Percentiles rank a stretch among this genome's conserved stretches.
Conservation (phyloP, 2,797 vertebrate species). For the Malacoctenus gilli region DNA sequence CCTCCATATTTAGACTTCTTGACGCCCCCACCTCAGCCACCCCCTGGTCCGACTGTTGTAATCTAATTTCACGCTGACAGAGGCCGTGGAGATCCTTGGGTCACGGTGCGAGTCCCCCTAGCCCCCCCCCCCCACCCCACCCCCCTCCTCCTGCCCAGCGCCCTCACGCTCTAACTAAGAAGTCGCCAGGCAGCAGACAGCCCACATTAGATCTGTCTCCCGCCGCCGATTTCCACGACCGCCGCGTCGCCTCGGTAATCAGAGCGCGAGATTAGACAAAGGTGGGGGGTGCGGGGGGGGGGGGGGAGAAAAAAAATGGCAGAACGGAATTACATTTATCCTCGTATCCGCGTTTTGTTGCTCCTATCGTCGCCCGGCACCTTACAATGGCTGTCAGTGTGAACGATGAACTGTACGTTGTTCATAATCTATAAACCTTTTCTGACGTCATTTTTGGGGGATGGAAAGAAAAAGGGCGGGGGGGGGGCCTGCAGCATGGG, state of each 20-base stretch:
- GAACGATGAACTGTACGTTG: conserved; percentile 48
- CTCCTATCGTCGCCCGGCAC: conserved; percentile 61
- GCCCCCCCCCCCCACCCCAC: too few relatives aligned
- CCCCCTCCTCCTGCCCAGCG: conserved; percentile 37
- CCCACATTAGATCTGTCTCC: conserved; percentile 82
- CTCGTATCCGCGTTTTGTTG: conserved; percentile 52
- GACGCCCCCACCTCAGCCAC: conserved; percentile 79
- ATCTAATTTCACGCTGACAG: conserved; percentile 86
- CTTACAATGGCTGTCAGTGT: conserved; percentile 58
- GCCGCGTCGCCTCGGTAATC: conserved; percentile 65
- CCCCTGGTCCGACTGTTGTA: conserved; percentile 79
- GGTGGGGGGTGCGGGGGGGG: too few relatives aligned
- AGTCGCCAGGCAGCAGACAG: conserved; percentile 82
- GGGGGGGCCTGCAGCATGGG: conserved; percentile 11
- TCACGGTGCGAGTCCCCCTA: conserved; percentile 72
- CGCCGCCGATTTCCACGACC: conserved; percentile 37
- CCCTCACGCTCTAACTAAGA: conserved; percentile 77
- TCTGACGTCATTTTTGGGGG: conserved; percentile 17
- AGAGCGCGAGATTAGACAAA: conserved; percentile 67
- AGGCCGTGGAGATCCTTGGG: conserved; percentile 81
- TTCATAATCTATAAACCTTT: conserved; percentile 51
- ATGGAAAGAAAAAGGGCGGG: conserved; percentile 17
- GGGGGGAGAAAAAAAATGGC: conserved; percentile 21
- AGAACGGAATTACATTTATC: conserved; percentile 59
- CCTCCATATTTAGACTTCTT: conserved; percentile 85